phyloP scores from a whole-genome alignment of 1,140 invertebrate genomes.

The Limonius californicus region DNA sequence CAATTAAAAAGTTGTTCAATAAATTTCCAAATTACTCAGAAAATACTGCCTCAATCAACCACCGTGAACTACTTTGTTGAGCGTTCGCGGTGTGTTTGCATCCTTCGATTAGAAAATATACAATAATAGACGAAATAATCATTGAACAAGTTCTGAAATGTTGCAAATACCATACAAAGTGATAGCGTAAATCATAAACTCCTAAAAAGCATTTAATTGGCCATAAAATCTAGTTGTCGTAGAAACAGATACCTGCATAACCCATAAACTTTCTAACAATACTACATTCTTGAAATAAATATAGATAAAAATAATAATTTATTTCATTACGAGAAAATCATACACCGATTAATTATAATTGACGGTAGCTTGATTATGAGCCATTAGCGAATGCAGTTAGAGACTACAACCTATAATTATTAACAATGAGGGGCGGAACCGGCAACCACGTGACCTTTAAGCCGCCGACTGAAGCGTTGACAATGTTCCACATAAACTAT shows the following conservation, averaged over 20 bases:
- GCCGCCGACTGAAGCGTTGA: constrained; percentile 20
- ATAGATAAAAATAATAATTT: background rate
- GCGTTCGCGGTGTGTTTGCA: background rate
- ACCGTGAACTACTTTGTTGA: too few relatives aligned
- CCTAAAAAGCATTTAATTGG: constrained; percentile 8
- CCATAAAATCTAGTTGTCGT: background rate
- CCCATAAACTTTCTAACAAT: constrained; percentile 11
- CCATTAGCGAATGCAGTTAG: background rate
- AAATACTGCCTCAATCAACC: too few relatives aligned
- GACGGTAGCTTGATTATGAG: background rate
- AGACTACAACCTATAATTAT: constrained; percentile 3
- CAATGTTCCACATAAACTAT: constrained; percentile 28
- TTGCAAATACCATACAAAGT: background rate
- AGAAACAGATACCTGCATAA: background rate
- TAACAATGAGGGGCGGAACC: background rate
- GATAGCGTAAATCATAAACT: constrained; percentile 1
- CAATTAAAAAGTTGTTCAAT: too few relatives aligned
- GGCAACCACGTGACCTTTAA: background rate
- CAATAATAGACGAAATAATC: background rate
- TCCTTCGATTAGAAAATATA: background rate
- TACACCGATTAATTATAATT: constrained; percentile 1
- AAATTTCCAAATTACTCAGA: too few relatives aligned
- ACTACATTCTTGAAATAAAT: constrained; percentile 1
- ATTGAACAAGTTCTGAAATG: background rate
- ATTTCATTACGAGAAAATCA: background rate